Percentiles rank a stretch among this genome's conserved stretches.
Evolutionary conservation across 92 coral and sea anemone genomes (phyloP).

Genomic region (Epizoanthus fatuus): DNA sequence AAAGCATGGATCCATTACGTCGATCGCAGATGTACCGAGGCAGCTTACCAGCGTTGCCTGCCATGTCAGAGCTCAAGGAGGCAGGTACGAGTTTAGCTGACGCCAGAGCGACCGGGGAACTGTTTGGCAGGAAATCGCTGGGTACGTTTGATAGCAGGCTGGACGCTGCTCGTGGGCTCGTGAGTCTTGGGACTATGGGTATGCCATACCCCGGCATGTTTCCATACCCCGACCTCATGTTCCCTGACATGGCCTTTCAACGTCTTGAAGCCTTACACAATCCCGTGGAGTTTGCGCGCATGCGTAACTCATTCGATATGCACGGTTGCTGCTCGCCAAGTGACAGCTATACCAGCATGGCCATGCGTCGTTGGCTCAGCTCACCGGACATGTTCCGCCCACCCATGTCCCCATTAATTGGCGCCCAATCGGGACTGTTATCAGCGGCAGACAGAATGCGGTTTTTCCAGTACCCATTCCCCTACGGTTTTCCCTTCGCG

Average conservation of each 20-base stretch:
- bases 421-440: slow-evolving; percentile 83
- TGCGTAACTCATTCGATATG: slow-evolving; percentile 75
- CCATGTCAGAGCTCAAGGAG: slow-evolving; percentile 82
- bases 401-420: slow-evolving; percentile 78
- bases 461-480: slow-evolving; percentile 81
- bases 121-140: slow-evolving; percentile 66
- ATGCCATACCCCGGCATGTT: slow-evolving; percentile 79
- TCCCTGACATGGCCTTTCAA: slow-evolving; percentile 90
- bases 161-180: slow-evolving; percentile 93
- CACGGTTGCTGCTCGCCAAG: slow-evolving; percentile 78
- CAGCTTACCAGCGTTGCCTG: slow-evolving; percentile 59
- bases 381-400: slow-evolving; percentile 87
- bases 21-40: slow-evolving; percentile 74
- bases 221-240: slow-evolving; percentile 88
- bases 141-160: slow-evolving; percentile 83
- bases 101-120: slow-evolving; percentile 47
- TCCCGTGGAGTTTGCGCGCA: slow-evolving; percentile 75
- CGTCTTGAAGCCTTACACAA: slow-evolving; percentile 71
- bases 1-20: slow-evolving; percentile 60
- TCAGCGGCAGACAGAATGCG: slow-evolving; percentile 91
- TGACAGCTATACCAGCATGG: slow-evolving; percentile 81
- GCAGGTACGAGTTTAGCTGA: slow-evolving; percentile 49
- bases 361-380: slow-evolving; percentile 91
- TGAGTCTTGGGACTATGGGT: slow-evolving; percentile 85
- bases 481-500: slow-evolving; percentile 76